phyloP scores from a whole-genome alignment of 2,797 vertebrate genomes.

The Falco concolor region DNA sequence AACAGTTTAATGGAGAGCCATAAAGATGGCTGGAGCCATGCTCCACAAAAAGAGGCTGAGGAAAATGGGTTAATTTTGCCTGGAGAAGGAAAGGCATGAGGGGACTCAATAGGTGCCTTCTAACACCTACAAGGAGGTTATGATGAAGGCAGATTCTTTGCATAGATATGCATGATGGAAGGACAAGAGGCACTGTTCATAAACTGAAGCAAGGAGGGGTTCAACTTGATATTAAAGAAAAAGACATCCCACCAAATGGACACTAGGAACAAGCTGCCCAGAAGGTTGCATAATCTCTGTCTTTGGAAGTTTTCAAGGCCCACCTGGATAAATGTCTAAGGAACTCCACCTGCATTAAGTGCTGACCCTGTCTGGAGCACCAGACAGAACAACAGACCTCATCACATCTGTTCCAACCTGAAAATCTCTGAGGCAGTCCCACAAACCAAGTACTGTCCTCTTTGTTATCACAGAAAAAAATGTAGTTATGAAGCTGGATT shows the following conservation, averaged over 20 bases:
- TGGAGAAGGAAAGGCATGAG: not conserved
- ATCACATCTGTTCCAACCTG: not conserved
- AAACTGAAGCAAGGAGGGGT: not conserved
- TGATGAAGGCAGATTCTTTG: not conserved
- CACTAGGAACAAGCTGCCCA: not conserved
- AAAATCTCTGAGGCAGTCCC: not conserved
- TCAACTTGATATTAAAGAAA: not conserved
- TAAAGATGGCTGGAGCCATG: not conserved
- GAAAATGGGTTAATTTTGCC: not conserved
- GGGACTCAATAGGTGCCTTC: not conserved
- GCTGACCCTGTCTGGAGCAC: not conserved
- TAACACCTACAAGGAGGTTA: not conserved
- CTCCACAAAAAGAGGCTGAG: not conserved
- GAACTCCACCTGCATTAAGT: not conserved
- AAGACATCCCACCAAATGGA: not conserved
- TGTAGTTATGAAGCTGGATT: not conserved
- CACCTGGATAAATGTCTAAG: not conserved
- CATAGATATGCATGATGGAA: not conserved
- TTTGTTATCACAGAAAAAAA: not conserved
- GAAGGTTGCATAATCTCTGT: not conserved
- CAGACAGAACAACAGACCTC: not conserved
- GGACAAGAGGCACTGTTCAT: not conserved
- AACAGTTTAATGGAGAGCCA: not conserved
- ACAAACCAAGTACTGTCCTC: not conserved
- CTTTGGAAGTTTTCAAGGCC: not conserved